Evolutionary conservation across 2,113 vertebrate species (phyloP).

Genomic region (Phylloscopus whistleri): DNA sequence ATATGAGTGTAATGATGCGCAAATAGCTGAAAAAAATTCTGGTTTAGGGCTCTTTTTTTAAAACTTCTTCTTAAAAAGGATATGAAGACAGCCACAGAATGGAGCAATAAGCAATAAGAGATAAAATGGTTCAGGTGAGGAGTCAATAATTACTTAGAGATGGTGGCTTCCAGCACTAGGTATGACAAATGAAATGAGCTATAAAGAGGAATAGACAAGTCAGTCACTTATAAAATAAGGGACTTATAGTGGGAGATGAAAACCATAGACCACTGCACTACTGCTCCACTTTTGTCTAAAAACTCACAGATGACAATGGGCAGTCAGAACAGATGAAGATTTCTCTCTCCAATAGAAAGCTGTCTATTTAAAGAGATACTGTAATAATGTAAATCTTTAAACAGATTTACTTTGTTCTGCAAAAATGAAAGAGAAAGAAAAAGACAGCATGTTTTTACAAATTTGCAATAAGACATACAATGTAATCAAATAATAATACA

Average conservation of each 20-base stretch:
- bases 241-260: not conserved
- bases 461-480: not conserved
- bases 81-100: not conserved
- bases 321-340: not conserved
- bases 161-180: not conserved
- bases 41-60: not conserved
- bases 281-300: not conserved
- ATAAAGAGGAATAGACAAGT: not conserved
- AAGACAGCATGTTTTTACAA: not conserved
- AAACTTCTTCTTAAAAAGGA: not conserved
- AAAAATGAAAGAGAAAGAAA: not conserved
- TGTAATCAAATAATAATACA: not conserved
- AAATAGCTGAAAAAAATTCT: not conserved
- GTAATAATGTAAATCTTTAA: not conserved
- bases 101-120: not conserved
- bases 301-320: not conserved
- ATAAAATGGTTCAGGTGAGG: not conserved
- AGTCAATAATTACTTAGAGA: not conserved
- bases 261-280: not conserved
- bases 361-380: not conserved
- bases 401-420: not conserved
- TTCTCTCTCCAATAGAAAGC: not conserved
- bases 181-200: not conserved
- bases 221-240: not conserved
- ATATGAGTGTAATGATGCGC: not conserved